phyloP scores from a whole-genome alignment of 1,140 invertebrate species.

The Atta colombica region DNA sequence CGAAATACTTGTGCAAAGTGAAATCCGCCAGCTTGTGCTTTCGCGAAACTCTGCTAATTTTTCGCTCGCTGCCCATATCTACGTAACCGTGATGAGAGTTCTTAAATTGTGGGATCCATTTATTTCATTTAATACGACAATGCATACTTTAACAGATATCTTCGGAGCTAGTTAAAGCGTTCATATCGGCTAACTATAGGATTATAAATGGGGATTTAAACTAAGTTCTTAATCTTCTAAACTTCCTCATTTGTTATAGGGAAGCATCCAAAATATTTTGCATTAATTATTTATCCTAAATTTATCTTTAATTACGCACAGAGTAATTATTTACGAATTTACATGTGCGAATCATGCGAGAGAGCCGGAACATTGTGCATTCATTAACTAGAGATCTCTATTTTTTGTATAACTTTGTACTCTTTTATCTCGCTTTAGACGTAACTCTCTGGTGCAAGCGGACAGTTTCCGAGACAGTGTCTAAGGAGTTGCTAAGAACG shows the following conservation, averaged over 20 bases:
- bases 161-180: slow-evolving; percentile 15
- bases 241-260: slow-evolving; percentile 5
- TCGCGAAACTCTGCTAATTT: neutral
- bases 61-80: neutral
- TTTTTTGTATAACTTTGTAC: slow-evolving; percentile 45
- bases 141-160: slow-evolving; percentile 37
- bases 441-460: slow-evolving; percentile 25
- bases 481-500: slow-evolving; percentile 54
- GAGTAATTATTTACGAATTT: neutral
- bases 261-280: neutral
- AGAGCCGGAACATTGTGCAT: neutral
- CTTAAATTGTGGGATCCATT: slow-evolving; percentile 17
- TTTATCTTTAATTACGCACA: neutral
- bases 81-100: slow-evolving; percentile 1
- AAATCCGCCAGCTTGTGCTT: neutral
- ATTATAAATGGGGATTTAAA: slow-evolving; percentile 29
- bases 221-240: slow-evolving; percentile 5
- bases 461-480: slow-evolving; percentile 57
- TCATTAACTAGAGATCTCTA: slow-evolving; percentile 38
- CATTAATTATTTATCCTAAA: neutral
- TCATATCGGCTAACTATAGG: neutral
- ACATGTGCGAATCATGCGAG: too few species aligned
- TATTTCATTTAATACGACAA: slow-evolving; percentile 17
- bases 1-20: slow-evolving; percentile 32
- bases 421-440: slow-evolving; percentile 27